Evolutionary conservation across 2,888 invertebrate genomes (phyloP).

Genomic region (Oscheius myriophilus): DNA sequence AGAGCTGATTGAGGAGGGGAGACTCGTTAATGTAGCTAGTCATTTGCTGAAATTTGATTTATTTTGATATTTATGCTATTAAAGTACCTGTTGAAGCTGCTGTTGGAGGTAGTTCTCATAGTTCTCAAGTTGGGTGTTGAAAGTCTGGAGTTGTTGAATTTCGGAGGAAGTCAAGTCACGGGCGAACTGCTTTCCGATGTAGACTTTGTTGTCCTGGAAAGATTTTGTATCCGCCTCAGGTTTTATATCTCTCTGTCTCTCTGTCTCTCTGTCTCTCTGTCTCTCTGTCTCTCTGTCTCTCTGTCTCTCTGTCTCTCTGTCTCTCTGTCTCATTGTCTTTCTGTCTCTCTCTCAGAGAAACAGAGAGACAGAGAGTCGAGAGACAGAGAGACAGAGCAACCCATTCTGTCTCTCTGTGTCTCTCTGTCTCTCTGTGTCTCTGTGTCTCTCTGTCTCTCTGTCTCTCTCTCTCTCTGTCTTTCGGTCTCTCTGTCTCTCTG

Average conservation of each 20-base stretch:
- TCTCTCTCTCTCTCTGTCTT: too few species aligned
- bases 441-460: too few species aligned
- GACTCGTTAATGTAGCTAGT: constrained; percentile 59
- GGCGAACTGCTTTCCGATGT: constrained; percentile 63
- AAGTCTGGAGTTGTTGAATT: constrained; percentile 55
- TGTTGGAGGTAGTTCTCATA: constrained; percentile 57
- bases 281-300: not conserved
- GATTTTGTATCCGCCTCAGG: too few species aligned
- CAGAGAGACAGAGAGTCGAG: not conserved
- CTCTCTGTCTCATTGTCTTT: too few species aligned
- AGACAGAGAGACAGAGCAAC: not conserved
- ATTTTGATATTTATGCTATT: not conserved
- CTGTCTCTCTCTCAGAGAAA: not conserved
- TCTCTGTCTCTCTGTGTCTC: too few species aligned
- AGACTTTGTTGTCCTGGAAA: constrained; percentile 65
- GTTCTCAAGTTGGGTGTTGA: constrained; percentile 58
- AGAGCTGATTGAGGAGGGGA: constrained; percentile 51
- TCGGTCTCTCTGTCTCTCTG: too few species aligned
- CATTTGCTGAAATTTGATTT: constrained; percentile 54
- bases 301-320: not conserved
- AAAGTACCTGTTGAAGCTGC: constrained; percentile 52
- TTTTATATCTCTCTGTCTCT: not conserved
- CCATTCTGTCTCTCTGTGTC: too few species aligned
- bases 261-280: not conserved
- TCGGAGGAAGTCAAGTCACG: constrained; percentile 61